Evolutionary conservation across 2,797 vertebrate species (phyloP), one percentile per base, ranked within the genome.

Genomic region (Pygocentrus nattereri): DNA sequence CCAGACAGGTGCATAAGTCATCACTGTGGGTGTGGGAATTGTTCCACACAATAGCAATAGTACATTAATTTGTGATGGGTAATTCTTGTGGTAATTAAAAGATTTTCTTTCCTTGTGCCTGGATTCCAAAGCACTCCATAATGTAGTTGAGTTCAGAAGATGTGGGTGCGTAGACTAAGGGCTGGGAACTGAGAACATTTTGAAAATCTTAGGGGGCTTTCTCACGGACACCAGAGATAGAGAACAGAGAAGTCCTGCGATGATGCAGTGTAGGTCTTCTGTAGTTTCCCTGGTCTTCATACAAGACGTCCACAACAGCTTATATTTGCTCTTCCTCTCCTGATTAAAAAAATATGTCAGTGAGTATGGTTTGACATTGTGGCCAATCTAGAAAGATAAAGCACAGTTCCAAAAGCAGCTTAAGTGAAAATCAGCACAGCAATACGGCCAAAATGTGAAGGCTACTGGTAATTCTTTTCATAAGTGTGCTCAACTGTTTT

Each of bases 131-230:
- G n/a, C 62, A 50, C 18, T n/a, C n/a, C 65, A 78, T 25, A 21
- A 44, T 58, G 19, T 18, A 50, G 34, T 86, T 85, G 65, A 67
- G 5, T 52, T 19, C 34, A 34, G 10, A 54, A 5, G 21, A 19
- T 18, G 56, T 16, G 1, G 1, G 8, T 25, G 15, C 59, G 64
- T 19, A 54, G 16, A 19, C 0, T 71, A 25, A 50, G 12, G 15
- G 19, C 27, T 62, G 58, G 50, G 50, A 73, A 79, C 27, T n/a
- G 34, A 70, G 6, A 44, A 68, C 34, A 62, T 73, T 5, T 3
- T 44, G 41, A 21, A 31, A 78, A 15, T 4, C 27, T 10, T 47
- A n/a, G 15, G 15, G 65, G 30, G 38, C 30, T 59, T 68, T 76
- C 21, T 56, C 6, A 21, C 23, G 71, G 62, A 56, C 4, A 30